A percentile compares a stretch with the other conserved stretches of the same genome.
phyloP scores from a whole-genome alignment of 2,113 vertebrate species.

The Halichoeres trimaculatus region DNA sequence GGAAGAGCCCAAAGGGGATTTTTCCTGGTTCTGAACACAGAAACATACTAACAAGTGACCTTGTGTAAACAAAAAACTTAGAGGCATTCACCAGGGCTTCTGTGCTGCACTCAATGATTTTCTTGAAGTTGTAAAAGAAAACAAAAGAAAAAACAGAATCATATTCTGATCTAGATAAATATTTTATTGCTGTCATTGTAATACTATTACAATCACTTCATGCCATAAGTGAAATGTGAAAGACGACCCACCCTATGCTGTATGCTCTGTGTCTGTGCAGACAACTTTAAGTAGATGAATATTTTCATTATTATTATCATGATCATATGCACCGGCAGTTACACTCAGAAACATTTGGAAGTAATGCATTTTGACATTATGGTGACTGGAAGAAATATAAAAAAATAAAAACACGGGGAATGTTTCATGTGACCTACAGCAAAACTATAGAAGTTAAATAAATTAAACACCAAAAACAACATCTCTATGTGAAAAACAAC shows the following conservation, averaged over 20 bases:
- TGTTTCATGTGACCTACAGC: conserved; percentile 47
- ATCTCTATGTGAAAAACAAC: conserved; percentile 42
- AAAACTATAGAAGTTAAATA: conserved; percentile 77
- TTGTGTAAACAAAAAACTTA: no score
- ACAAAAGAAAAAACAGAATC: background rate
- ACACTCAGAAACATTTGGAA: conserved; percentile 23
- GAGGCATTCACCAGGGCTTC: no score
- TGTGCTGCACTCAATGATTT: no score
- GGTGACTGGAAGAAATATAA: conserved; percentile 21
- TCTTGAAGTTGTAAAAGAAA: no score
- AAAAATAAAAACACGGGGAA: conserved; percentile 15
- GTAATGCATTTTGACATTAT: conserved; percentile 31
- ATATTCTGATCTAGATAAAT: conserved; percentile 67
- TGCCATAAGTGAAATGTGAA: conserved; percentile 52
- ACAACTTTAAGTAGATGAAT: conserved; percentile 15
- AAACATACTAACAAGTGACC: no score
- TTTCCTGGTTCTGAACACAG: no score
- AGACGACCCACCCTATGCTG: conserved; percentile 28
- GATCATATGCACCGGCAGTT: conserved; percentile 22
- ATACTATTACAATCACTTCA: conserved; percentile 63
- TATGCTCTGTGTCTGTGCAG: conserved; percentile 8
- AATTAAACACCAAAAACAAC: conserved; percentile 68
- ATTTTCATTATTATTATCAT: background rate
- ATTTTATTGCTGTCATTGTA: conserved; percentile 70
- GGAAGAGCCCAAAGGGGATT: no score